Evolutionary conservation across 2,888 invertebrate species (phyloP), one percentile per base, ranked within the genome.

Genomic region (Apamea anceps): DNA sequence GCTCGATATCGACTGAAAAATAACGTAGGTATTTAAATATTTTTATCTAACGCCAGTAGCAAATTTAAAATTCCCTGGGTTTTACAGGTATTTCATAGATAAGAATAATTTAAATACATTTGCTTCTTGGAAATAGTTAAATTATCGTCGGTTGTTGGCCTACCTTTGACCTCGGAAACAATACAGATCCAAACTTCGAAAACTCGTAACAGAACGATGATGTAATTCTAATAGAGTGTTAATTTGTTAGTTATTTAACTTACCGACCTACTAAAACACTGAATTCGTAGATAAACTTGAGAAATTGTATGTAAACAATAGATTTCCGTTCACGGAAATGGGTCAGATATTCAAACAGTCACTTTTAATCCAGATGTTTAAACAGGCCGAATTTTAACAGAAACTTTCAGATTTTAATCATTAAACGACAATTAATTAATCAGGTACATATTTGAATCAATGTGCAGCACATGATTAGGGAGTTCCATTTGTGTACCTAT

Each of bases 1-100:
- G n/a, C n/a, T 84, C 37, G 60, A 15, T 84, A 71, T 66, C 21
- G 51, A 72, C 66, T 45, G 45, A 67, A 72, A 54, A 84, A 84
- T 45, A 28, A n/a, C 21, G 12, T n/a, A n/a, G n/a, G n/a, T n/a
- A 78, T 42, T 42, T 21, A 62, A 32, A 66, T 75, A 66, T 42
- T 66, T 60, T 66, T 37, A 15, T 37, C 7, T 18, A 37, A 57
- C 25, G 32, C 4, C 12, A 32, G 42, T 21, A 25, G 25, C 8
- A 25, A 62, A 12, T n/a, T 15, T 32, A 45, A 12, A 81, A 81
- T 15, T 42, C 4, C 0, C 4, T 15, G 51, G 25, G 5, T 63
- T 54, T 32, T n/a, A 2, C 18, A 28, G 12, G 25, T 37, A 13
- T 48, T 42, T 10, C 10, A 21, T 54, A 21, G 15, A 25, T 28